These are phyloP conservation scores for Aromia moschata DNA, from an alignment of 2,888 invertebrate species.

Conservation along the genomic window DNA sequence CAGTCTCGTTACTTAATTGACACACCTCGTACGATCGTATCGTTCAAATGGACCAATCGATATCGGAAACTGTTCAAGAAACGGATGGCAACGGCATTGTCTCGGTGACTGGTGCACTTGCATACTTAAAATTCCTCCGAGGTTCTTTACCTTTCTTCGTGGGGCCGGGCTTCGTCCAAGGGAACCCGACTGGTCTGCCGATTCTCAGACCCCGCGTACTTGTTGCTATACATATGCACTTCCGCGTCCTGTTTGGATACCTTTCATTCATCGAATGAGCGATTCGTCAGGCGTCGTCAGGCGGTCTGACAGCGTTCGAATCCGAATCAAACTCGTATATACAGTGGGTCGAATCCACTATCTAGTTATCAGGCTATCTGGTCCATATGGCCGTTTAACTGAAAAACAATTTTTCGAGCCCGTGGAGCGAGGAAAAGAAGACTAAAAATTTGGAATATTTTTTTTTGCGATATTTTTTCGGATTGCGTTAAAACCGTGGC, in stretches of 20 bases:
- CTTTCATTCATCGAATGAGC: conserved; percentile 8
- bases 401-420: no score
- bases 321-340: no score
- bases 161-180: conserved; percentile 37
- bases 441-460: no score
- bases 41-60: not conserved
- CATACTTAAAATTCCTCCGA: conserved; percentile 50
- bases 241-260: conserved; percentile 23
- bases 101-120: conserved; percentile 43
- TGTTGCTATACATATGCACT: conserved; percentile 37
- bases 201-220: conserved; percentile 26
- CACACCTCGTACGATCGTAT: not conserved
- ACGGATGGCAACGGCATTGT: conserved; percentile 44
- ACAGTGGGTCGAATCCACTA: no score
- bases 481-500: no score
- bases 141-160: conserved; percentile 52
- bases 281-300: no score
- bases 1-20: no score
- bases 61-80: not conserved
- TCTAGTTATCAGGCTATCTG: no score
- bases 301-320: no score
- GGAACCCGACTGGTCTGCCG: conserved; percentile 36
- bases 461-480: no score
- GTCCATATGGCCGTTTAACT: no score
- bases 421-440: no score